Evolutionary conservation across 2,113 vertebrate genomes (phyloP).

Genomic region (Irena cyanogastra): DNA sequence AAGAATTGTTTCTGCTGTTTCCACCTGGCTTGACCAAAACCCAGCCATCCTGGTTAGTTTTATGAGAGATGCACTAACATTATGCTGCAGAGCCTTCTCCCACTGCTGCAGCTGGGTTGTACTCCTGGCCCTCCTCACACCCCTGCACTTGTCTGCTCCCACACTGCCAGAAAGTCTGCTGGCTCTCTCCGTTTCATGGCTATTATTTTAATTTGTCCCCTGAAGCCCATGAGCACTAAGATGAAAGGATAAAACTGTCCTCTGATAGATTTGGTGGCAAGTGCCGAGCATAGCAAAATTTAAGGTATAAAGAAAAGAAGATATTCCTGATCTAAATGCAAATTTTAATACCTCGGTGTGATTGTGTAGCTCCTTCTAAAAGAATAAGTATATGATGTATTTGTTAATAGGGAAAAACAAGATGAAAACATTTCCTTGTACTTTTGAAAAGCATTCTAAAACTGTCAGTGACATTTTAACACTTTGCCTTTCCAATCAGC

Average conservation of each 20-base stretch:
- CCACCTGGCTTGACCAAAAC: background rate
- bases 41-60: rapidly evolving
- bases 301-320: background rate
- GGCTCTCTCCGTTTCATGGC: background rate
- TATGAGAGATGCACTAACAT: rapidly evolving
- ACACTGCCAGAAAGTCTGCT: background rate
- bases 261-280: background rate
- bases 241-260: background rate
- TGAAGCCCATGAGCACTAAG: background rate
- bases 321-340: background rate
- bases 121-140: background rate
- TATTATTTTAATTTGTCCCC: background rate
- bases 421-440: background rate
- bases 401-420: background rate
- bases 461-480: background rate
- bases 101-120: background rate
- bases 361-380: background rate
- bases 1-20: background rate
- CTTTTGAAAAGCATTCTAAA: background rate
- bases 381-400: background rate
- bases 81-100: background rate
- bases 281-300: background rate
- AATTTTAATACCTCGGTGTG: background rate
- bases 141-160: background rate
- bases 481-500: background rate